Percentiles rank a stretch among this genome's conserved stretches.
phyloP scores from a whole-genome alignment of 2,888 invertebrate species.

The Syrista parreyssii region DNA sequence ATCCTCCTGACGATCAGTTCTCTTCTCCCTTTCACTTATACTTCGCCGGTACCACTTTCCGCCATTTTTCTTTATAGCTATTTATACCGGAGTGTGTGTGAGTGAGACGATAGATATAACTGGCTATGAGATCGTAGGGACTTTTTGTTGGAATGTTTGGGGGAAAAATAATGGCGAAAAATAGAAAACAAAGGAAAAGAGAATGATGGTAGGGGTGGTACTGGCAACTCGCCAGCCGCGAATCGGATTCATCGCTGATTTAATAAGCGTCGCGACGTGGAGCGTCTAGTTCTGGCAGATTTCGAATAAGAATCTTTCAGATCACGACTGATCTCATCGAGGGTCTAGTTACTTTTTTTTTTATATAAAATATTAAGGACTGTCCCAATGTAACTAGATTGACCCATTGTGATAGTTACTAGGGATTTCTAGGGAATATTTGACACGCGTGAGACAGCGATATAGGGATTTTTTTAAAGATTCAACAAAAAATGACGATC shows the following conservation, averaged over 20 bases:
- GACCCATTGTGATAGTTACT: background rate
- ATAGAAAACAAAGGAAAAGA: background rate
- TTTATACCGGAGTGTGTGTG: background rate
- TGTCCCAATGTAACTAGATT: background rate
- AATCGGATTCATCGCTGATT: conserved; percentile 43
- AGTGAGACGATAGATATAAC: background rate
- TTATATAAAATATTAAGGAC: background rate
- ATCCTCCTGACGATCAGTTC: background rate
- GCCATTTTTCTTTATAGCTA: background rate
- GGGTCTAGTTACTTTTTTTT: background rate
- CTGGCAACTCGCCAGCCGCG: conserved; percentile 40
- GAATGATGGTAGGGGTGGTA: background rate
- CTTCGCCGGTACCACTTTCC: background rate
- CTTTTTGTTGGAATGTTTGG: background rate
- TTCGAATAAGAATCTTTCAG: too few relatives aligned
- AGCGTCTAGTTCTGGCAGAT: too few relatives aligned
- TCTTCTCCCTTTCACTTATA: background rate
- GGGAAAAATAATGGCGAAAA: background rate
- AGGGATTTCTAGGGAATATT: background rate
- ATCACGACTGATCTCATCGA: background rate
- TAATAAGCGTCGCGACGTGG: conserved; percentile 45
- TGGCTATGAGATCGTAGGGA: background rate
- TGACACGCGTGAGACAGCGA: background rate
- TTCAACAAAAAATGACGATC: background rate
- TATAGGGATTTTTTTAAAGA: background rate